These are phyloP conservation scores for Scaptomyza cyrtandrae DNA, from an alignment of 2,888 invertebrate genomes.

Conservation along the genomic window DNA sequence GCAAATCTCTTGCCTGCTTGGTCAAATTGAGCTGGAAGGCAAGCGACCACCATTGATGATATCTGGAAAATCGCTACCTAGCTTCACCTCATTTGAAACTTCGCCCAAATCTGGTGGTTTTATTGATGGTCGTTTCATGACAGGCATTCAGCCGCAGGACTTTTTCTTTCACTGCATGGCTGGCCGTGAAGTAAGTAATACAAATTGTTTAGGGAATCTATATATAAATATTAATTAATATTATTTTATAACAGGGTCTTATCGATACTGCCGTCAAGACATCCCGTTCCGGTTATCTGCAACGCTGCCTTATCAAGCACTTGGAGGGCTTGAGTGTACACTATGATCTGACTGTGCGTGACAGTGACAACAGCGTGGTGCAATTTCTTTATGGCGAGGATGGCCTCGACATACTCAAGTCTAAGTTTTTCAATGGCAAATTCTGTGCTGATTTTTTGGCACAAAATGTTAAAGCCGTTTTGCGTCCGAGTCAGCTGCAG, in stretches of 20 bases:
- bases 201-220: background rate
- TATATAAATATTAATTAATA: background rate
- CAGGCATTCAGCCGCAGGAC: conserved; percentile 99
- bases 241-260: conserved; percentile 88
- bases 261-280: conserved; percentile 99
- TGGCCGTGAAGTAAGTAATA: conserved; percentile 93
- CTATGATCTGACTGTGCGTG: conserved; percentile 98
- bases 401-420: conserved; percentile 94
- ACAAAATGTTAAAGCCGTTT: conserved; percentile 90
- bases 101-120: conserved; percentile 98
- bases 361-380: conserved; percentile 95
- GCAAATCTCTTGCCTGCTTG: conserved; percentile 98
- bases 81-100: conserved; percentile 94
- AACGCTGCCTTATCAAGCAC: conserved; percentile 98
- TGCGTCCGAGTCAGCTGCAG: conserved; percentile 86
- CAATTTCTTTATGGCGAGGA: conserved; percentile 98
- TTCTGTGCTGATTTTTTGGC: conserved; percentile 92
- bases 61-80: conserved; percentile 93
- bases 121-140: conserved; percentile 97
- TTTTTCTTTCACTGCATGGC: conserved; percentile 99
- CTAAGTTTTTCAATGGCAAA: conserved; percentile 90
- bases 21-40: conserved; percentile 99
- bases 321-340: conserved; percentile 96
- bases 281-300: conserved; percentile 98
- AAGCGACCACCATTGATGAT: conserved; percentile 97